phyloP scores from a whole-genome alignment of 2,797 vertebrate genomes.

The Premnoplex brunnescens region DNA sequence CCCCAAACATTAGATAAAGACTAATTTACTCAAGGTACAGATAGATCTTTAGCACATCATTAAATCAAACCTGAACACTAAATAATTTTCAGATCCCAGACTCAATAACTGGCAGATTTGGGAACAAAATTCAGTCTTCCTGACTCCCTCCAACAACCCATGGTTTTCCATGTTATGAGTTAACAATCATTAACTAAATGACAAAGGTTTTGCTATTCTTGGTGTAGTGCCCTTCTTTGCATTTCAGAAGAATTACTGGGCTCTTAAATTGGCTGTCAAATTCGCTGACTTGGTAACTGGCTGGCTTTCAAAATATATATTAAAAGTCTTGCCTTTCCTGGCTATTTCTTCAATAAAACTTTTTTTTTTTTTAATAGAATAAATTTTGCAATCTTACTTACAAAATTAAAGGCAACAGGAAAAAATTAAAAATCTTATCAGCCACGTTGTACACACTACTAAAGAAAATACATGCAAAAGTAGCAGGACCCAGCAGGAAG shows the following conservation, averaged over 20 bases:
- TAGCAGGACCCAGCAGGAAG: neutral
- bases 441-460: neutral
- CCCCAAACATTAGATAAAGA: neutral
- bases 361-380: neutral
- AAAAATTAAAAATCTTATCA: conserved; percentile 15
- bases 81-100: neutral
- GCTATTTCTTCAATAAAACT: conserved; percentile 29
- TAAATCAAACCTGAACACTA: neutral
- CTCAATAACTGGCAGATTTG: neutral
- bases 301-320: conserved; percentile 49
- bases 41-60: neutral
- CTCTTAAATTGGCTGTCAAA: conserved; percentile 32
- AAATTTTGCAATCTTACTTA: neutral
- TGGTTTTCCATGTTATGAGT: neutral
- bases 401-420: conserved; percentile 7
- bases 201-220: conserved; percentile 41
- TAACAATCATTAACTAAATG: conserved; percentile 25
- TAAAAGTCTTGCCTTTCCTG: neutral
- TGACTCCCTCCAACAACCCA: neutral
- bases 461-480: neutral
- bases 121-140: neutral
- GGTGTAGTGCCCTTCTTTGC: conserved; percentile 20
- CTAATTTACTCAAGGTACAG: neutral
- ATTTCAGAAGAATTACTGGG: conserved; percentile 41
- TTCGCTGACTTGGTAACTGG: conserved; percentile 48